Conservation (phyloP, 1,140 invertebrate genomes). For the Lutraria rhynchaena region DNA sequence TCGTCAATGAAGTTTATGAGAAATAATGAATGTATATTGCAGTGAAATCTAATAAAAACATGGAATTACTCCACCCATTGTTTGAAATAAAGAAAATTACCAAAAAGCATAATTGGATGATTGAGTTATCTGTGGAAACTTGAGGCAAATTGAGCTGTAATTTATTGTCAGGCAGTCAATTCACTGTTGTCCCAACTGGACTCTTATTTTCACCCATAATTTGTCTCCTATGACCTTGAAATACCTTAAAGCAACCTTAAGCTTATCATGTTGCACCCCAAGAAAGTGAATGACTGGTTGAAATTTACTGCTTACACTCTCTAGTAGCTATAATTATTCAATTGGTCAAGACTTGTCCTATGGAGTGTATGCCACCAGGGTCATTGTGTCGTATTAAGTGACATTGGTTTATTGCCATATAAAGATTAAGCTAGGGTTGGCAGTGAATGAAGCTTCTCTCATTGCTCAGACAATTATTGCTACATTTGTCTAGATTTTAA, state of each 20-base stretch:
- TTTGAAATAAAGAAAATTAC: no score
- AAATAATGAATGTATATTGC: no score
- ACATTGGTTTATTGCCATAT: constrained; percentile 30
- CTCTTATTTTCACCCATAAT: no score
- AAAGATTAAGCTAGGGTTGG: constrained; percentile 25
- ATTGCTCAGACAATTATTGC: constrained; percentile 26
- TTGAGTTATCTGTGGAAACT: constrained; percentile 28
- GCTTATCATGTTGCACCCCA: constrained; percentile 26
- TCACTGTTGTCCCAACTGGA: constrained; percentile 25
- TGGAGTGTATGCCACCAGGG: background rate
- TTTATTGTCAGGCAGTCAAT: constrained; percentile 19
- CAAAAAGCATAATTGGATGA: constrained; percentile 4
- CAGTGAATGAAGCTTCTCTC: background rate
- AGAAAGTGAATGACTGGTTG: constrained; percentile 10
- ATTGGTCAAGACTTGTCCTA: background rate
- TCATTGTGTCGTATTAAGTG: constrained; percentile 26
- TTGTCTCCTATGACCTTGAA: constrained; percentile 4
- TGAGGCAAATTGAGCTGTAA: constrained; percentile 5
- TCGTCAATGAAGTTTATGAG: no score
- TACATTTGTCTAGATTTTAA: constrained; percentile 36
- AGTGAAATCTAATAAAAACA: no score
- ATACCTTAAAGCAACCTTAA: background rate
- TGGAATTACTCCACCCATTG: no score
- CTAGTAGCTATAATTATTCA: background rate
- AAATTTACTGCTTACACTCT: background rate